phyloP scores from a whole-genome alignment of 2,888 invertebrate species.

The Caenorhabditis zanzibari region DNA sequence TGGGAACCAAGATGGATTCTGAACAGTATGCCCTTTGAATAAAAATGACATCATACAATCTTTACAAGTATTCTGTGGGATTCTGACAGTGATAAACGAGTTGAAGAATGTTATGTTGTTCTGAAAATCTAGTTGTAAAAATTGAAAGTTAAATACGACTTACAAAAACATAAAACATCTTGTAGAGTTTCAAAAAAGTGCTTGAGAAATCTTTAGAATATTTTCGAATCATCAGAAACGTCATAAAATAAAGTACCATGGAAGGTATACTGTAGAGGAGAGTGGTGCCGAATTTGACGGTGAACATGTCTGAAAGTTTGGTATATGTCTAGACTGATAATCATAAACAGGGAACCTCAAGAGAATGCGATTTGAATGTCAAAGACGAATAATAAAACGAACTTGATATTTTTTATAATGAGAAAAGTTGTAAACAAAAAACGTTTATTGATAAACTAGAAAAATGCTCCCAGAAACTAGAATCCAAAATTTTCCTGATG shows the following conservation, averaged over 20 bases:
- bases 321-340: neutral
- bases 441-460: too few species aligned
- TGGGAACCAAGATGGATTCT: conserved; percentile 51
- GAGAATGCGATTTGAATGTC: neutral
- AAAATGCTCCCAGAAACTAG: too few species aligned
- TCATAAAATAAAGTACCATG: conserved; percentile 40
- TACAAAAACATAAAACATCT: conserved; percentile 49
- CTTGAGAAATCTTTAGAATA: conserved; percentile 52
- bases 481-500: neutral
- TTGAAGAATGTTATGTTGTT: conserved; percentile 58
- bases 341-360: neutral
- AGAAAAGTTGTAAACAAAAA: too few species aligned
- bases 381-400: neutral
- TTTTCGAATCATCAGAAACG: conserved; percentile 22
- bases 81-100: conserved; percentile 58
- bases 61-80: conserved; percentile 59
- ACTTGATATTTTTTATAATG: neutral
- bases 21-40: conserved; percentile 34
- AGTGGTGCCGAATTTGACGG: conserved; percentile 48
- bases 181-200: conserved; percentile 45
- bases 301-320: conserved; percentile 55
- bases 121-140: conserved; percentile 7
- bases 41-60: conserved; percentile 46
- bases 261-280: conserved; percentile 50
- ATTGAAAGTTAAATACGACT: conserved; percentile 1